Evolutionary conservation across 2,113 vertebrate species (phyloP).

Genomic region (Mugil cephalus): DNA sequence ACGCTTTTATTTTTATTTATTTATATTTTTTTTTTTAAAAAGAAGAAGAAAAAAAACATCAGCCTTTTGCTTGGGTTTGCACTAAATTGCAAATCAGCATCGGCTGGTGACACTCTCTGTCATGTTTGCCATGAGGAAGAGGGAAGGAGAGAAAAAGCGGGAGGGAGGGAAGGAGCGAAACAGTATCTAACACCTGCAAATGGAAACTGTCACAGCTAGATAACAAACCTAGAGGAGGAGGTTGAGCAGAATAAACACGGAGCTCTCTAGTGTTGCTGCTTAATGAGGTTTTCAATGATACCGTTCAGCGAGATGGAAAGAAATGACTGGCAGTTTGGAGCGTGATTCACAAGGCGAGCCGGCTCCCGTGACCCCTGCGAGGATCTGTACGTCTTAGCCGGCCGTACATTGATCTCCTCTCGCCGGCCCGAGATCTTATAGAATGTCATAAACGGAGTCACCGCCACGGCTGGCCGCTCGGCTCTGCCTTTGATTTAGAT

Average conservation of each 20-base stretch:
- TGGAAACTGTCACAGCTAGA: conserved; percentile 76
- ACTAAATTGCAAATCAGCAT: conserved; percentile 72
- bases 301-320: conserved; percentile 38
- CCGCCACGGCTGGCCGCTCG: conserved; percentile 65
- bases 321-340: conserved; percentile 36
- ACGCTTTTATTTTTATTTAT: conserved; percentile 40
- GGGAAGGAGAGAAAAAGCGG: conserved; percentile 1
- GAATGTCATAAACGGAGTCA: conserved; percentile 74
- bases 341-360: conserved; percentile 17
- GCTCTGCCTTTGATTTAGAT: conserved; percentile 67
- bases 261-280: conserved; percentile 57
- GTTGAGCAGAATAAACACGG: conserved; percentile 68
- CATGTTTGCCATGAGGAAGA: conserved; percentile 56
- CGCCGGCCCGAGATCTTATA: conserved; percentile 42
- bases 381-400: conserved; percentile 26
- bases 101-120: conserved; percentile 67
- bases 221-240: conserved; percentile 71
- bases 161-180: conserved; percentile 33
- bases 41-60: no score
- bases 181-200: conserved; percentile 76
- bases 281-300: conserved; percentile 73
- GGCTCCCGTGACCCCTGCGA: conserved; percentile 24
- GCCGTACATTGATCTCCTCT: conserved; percentile 43
- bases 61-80: conserved; percentile 50
- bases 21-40: no score